phyloP scores from a whole-genome alignment of 2,113 vertebrate genomes.

The Piaya cayana region DNA sequence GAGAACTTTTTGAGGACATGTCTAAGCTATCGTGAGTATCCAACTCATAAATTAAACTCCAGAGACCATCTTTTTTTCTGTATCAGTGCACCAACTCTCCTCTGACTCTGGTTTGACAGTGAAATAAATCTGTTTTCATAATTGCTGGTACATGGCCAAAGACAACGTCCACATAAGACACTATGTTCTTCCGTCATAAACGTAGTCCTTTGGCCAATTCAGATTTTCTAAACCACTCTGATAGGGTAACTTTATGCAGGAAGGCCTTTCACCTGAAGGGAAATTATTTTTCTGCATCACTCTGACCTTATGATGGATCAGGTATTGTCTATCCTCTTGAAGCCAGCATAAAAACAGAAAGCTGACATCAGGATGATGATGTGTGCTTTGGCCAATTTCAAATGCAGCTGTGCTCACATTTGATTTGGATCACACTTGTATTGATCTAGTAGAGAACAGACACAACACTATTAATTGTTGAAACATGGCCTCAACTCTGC shows the following conservation, averaged over 20 bases:
- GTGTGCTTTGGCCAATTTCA: background rate
- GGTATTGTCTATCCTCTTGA: background rate
- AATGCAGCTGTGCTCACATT: background rate
- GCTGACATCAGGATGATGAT: background rate
- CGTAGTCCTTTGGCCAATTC: background rate
- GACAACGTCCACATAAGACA: background rate
- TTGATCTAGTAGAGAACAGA: background rate
- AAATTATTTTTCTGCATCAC: background rate
- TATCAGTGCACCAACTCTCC: background rate
- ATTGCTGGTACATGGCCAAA: background rate
- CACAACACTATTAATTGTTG: background rate
- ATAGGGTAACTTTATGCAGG: background rate
- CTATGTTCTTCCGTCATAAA: background rate
- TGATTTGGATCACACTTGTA: conserved; percentile 5
- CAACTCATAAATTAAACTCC: background rate
- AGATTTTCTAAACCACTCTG: background rate
- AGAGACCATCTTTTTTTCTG: background rate
- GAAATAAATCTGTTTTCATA: background rate
- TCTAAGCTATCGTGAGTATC: background rate
- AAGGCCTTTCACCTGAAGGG: background rate
- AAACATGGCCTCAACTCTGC: background rate
- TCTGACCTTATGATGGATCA: background rate
- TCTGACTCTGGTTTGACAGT: background rate
- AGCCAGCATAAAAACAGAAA: background rate
- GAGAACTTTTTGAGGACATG: background rate